Conservation (phyloP, 2,888 invertebrate genomes). For the Dugesia japonica region DNA sequence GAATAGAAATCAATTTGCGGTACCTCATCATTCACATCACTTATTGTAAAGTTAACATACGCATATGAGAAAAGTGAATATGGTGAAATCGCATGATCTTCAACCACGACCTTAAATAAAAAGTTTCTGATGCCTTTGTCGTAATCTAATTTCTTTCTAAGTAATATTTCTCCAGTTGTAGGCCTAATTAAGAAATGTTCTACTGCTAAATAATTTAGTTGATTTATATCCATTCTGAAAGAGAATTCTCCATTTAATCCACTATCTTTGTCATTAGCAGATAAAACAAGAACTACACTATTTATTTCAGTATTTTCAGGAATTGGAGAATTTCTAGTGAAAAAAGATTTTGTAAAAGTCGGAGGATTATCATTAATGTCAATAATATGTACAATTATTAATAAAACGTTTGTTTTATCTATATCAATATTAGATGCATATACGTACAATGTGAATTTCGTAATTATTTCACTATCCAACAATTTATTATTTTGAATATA, state of each 20-base stretch:
- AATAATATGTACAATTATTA: not conserved
- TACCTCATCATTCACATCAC: not conserved
- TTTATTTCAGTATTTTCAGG: not conserved
- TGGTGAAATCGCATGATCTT: not conserved
- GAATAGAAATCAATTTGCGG: not conserved
- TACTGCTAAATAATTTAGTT: not conserved
- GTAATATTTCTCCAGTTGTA: not conserved
- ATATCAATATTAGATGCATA: not conserved
- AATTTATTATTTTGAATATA: not conserved
- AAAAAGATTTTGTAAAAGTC: not conserved
- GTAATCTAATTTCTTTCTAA: not conserved
- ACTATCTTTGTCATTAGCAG: not conserved
- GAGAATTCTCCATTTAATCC: conserved; percentile 7
- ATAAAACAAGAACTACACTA: not conserved
- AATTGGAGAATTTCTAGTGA: not conserved
- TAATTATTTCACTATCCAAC: not conserved
- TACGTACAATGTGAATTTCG: not conserved
- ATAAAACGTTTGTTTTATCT: not conserved
- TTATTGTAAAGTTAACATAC: not conserved
- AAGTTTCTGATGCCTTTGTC: not conserved
- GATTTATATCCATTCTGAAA: not conserved
- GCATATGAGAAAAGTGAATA: not conserved
- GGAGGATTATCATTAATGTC: conserved; percentile 9
- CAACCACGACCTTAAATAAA: not conserved
- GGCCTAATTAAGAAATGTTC: not conserved